phyloP scores from a whole-genome alignment of 2,888 invertebrate genomes.

The Poecilobothrus nobilitatus region DNA sequence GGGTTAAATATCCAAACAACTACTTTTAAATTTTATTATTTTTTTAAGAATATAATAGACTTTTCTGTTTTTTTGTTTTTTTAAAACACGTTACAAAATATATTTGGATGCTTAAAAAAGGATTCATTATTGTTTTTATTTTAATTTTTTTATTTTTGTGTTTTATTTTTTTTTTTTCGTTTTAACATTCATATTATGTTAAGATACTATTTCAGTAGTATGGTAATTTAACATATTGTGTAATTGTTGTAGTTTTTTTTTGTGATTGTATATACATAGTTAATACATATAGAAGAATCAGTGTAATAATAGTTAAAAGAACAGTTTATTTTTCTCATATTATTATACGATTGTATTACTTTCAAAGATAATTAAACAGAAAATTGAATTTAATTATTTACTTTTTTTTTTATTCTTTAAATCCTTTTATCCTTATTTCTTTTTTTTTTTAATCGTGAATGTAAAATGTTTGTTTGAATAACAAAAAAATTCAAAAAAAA shows the following conservation, averaged over 20 bases:
- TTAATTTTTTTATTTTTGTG: background rate
- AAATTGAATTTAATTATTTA: background rate
- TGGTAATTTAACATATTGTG: too few relatives aligned
- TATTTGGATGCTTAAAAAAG: background rate
- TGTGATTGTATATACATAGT: too few relatives aligned
- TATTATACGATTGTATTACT: background rate
- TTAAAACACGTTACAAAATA: background rate
- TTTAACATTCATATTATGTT: background rate
- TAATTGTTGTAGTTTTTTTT: too few relatives aligned
- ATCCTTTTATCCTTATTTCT: slow-evolving; percentile 1
- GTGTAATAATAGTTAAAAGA: background rate
- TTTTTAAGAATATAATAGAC: background rate
- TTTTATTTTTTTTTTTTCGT: too few relatives aligned
- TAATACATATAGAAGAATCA: background rate
- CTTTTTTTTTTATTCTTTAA: background rate
- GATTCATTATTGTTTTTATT: background rate
- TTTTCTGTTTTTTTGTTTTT: background rate
- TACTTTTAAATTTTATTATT: background rate
- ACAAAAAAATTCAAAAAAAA: too few relatives aligned
- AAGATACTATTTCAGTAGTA: background rate
- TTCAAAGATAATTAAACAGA: slow-evolving; percentile 6
- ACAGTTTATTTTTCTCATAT: background rate
- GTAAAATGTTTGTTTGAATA: background rate
- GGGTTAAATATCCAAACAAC: too few relatives aligned
- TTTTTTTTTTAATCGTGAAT: background rate